Evolutionary conservation across 2,888 invertebrate species (phyloP), one percentile per base, ranked within the genome.

Genomic region (Venusia cambrica): DNA sequence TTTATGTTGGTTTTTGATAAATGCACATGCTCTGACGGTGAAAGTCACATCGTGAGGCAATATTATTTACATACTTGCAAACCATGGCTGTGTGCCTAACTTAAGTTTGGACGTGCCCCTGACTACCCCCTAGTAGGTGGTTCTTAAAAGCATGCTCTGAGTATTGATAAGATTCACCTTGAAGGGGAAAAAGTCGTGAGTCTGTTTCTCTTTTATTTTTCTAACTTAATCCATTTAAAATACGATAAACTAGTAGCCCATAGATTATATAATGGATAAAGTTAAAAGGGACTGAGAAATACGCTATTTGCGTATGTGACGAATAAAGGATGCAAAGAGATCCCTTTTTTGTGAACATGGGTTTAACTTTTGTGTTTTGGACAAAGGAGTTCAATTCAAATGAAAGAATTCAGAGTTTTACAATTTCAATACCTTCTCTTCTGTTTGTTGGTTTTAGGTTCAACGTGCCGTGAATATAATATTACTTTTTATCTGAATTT

Each of bases 201-300:
- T 62, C 57, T 53, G 36, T 43, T 45, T 54, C 57, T 54, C 45
- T 58, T 56, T 59, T 44, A 50, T 45, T 51, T 50, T 66, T 70
- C 48, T 49, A 51, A 55, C 62, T 48, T 74, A 73, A 72, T 73
- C 68, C 73, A 62, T 74, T 74, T 63, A 65, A 46, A 69, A 68
- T 54, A 61, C 55, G 73, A 72, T 73, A 73, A 74, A 71, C 62
- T 66, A n/a, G 62, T 61, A 65, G 68, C 68, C 73, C 73, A 68
- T 56, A 72, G 72, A 78, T 78, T 74, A 74, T 73, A 76, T 75
- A 74, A 70, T 72, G 74, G 73, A 70, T 69, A 71, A 73, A 67
- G 72, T 72, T 68, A 66, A 75, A 78, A 74, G 67, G 76, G 75
- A 62, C 67, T 56, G 61, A 62, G 66, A 63, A 66, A 70, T 67